Evolutionary conservation across 2,888 invertebrate genomes (phyloP), one percentile per base, ranked within the genome.

Genomic region (Amphipyra berbera): DNA sequence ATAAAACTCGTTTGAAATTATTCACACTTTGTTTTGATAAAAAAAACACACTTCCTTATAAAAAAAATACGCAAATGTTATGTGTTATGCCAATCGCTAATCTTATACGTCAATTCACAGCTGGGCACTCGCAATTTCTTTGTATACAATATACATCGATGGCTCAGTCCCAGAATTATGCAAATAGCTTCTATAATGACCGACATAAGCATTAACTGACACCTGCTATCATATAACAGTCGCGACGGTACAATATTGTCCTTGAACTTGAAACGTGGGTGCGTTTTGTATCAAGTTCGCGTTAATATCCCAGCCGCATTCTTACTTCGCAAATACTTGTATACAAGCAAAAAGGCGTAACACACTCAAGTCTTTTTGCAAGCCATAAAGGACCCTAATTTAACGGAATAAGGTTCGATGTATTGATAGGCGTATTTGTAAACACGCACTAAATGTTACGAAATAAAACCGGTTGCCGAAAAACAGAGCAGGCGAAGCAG

Each of bases 191-290:
- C 37, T 33, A 1, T 15, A 60, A 38, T 37, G 30, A 46, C 35
- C 14, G 46, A 69, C 37, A 44, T 58, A 48, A 49, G 44, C 46
- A 52, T 59, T 60, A 65, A 57, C 58, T 55, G 69, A 71, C 40
- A 45, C 14, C n/a, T 2, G 13, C 13, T 37, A 61, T 40, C 27
- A 35, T 27, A 21, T 44, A 47, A 55, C 44, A 44, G 38, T 65
- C 62, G 56, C 21, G 15, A 53, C 42, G 13, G 41, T 56, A 60
- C 44, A 46, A 33, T 46, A 61, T 49, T 69, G 75, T 55, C 87
- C 87, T 84, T 86, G 85, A 87, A 86, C 87, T 85, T 83, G 64
- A 73, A 75, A 75, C 77, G 67, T 75, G 72, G 69, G 73, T 72
- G 63, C 71, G 68, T 70, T 68, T 61, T 76, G 78, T 81, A 82